phyloP scores from a whole-genome alignment of 2,888 invertebrate species.

The Laothoe populi region DNA sequence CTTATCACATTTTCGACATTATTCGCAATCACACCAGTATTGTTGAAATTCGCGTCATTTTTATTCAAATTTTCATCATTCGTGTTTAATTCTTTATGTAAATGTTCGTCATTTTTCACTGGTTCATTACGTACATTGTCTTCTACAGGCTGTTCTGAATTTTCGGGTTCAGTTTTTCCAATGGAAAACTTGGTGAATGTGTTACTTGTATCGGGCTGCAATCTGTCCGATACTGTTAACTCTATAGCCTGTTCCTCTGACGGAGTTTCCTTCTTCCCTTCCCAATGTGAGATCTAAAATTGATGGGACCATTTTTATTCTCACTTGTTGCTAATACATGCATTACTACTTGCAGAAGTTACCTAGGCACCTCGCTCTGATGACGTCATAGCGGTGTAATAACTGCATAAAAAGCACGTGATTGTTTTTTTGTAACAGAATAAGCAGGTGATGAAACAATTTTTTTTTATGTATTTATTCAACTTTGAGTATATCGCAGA shows the following conservation, averaged over 20 bases:
- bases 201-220: slow-evolving; percentile 45
- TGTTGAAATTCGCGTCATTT: not conserved
- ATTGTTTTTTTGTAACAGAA: too few species aligned
- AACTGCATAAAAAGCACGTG: too few species aligned
- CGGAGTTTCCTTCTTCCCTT: slow-evolving; percentile 63
- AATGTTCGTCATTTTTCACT: not conserved
- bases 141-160: slow-evolving; percentile 23
- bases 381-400: too few species aligned
- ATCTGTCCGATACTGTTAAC: slow-evolving; percentile 39
- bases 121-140: slow-evolving; percentile 22
- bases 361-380: too few species aligned
- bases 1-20: not conserved
- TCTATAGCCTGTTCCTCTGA: slow-evolving; percentile 60
- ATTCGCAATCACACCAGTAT: not conserved
- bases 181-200: slow-evolving; percentile 44
- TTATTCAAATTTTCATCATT: not conserved
- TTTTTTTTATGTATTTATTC: too few species aligned
- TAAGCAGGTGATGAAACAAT: too few species aligned
- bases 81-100: too few species aligned
- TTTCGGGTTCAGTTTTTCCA: slow-evolving; percentile 58
- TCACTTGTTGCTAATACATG: too few species aligned
- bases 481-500: too few species aligned
- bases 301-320: not conserved
- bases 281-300: slow-evolving; percentile 47
- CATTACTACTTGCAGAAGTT: too few species aligned